Evolutionary conservation across 2,797 vertebrate species (phyloP), one percentile per base, ranked within the genome.

Genomic region (Microctenopoma steveboyesi): DNA sequence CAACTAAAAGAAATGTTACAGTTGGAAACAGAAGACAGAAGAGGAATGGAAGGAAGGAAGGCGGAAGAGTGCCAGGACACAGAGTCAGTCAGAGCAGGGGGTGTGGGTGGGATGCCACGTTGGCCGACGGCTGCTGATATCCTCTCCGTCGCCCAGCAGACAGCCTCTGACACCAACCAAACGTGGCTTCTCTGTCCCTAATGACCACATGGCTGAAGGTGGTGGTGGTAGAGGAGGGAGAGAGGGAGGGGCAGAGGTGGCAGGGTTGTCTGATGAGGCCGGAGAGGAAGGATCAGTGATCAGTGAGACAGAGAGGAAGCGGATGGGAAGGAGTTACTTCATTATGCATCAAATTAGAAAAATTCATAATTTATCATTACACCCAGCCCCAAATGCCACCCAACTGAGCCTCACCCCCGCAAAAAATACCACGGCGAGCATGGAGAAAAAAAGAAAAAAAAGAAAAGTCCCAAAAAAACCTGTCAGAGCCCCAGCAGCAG

Each of bases 281-380:
- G 2, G 53, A 77, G 77, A 82, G 68, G 64, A 71, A 65, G 64
- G 53, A 75, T 73, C 78, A 72, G 64, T 51, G 53, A 75, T 73
- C 78, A 72, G 64, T 51, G 65, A 82, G 70, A 80, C 63, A 65
- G 72, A 63, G 79, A 76, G 70, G 82, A 86, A 78, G 84, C 51
- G 69, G 84, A 82, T 78, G 73, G 64, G 76, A 83, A 83, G 71
- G 78, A 77, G 95, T 97, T 96, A 97, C 94, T 96, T 96, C 93
- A 96, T 96, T 97, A 97, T 96, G 95, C 96, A 95, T 95, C 94
- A 97, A 96, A 98, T 98, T 97, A 97, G 94, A 95, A 96, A 89
- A 96, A 97, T 95, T 96, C 94, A 97, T 98, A 96, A 97, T 98
- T 98, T 97, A 98, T 97, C 96, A 98, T 97, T 95, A 97, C 95